Conservation (phyloP, 2,797 vertebrate genomes). For the Oceanodroma leucorhoa region DNA sequence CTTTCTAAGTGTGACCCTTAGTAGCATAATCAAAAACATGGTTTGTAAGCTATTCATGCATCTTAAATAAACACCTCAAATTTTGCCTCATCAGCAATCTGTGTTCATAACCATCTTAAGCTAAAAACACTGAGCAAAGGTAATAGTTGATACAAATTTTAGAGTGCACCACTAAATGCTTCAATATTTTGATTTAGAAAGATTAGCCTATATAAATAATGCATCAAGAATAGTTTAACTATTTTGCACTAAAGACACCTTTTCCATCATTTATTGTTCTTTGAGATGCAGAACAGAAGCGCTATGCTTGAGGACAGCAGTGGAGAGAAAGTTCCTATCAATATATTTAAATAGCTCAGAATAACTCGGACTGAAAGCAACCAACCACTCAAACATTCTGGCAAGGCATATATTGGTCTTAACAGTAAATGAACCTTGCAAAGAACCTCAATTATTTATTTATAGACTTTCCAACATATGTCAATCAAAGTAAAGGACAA, state of each 20-base stretch:
- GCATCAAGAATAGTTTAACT: neutral
- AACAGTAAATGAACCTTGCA: conserved; percentile 34
- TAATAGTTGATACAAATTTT: neutral
- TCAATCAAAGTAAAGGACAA: conserved; percentile 29
- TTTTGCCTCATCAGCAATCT: conserved; percentile 14
- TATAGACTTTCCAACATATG: conserved; percentile 9
- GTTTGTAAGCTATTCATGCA: conserved; percentile 21
- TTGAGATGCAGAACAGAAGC: neutral
- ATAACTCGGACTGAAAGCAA: neutral
- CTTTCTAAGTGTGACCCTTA: conserved; percentile 5
- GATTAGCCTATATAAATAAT: conserved; percentile 31
- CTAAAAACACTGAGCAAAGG: conserved; percentile 1
- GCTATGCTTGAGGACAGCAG: neutral
- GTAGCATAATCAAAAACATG: conserved; percentile 23
- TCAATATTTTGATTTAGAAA: conserved; percentile 30
- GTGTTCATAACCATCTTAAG: neutral
- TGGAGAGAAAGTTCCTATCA: neutral
- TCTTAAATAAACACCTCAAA: conserved; percentile 1
- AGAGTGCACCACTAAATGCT: neutral
- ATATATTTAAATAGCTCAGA: neutral
- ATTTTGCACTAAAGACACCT: neutral
- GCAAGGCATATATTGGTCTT: neutral
- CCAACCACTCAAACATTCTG: neutral
- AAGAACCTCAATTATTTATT: conserved; percentile 43
- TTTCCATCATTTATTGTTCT: neutral